phyloP scores from a whole-genome alignment of 2,888 invertebrate genomes.

The Pantelozetes paolii region DNA sequence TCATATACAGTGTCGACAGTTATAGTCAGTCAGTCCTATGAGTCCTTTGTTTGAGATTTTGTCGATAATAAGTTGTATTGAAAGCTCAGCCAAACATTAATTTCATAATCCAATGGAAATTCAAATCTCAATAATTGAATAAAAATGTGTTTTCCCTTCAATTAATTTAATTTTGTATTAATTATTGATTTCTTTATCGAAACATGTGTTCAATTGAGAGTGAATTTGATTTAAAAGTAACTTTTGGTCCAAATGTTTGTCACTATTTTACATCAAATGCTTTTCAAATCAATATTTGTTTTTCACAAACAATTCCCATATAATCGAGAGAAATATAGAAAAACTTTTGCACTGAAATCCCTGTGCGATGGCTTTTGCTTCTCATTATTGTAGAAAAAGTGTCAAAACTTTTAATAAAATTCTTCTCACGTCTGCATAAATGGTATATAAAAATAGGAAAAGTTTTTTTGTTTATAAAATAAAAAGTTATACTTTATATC shows the following conservation, averaged over 20 bases:
- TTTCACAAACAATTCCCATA: too few species aligned
- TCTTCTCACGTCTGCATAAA: constrained; percentile 10
- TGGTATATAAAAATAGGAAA: too few species aligned
- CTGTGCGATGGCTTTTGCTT: background rate
- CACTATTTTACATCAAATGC: background rate
- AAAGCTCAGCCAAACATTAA: too few species aligned
- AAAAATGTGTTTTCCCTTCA: too few species aligned
- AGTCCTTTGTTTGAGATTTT: background rate
- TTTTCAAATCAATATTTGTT: too few species aligned
- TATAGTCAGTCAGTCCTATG: background rate
- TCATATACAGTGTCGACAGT: background rate
- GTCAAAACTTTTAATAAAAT: constrained; percentile 29
- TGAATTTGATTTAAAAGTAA: background rate
- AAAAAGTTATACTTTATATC: too few species aligned
- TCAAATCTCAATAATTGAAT: too few species aligned
- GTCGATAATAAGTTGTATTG: constrained; percentile 1
- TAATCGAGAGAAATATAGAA: too few species aligned
- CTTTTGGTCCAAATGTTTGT: background rate
- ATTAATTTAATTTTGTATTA: background rate
- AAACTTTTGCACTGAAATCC: background rate
- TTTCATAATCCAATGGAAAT: too few species aligned
- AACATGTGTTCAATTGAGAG: background rate
- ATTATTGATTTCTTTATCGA: background rate
- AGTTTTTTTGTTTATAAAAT: too few species aligned
- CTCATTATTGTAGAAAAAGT: background rate